Percentiles rank a stretch among this genome's conserved stretches.
Conservation (phyloP, 2,888 invertebrate species). For the Parnassius orleans region DNA sequence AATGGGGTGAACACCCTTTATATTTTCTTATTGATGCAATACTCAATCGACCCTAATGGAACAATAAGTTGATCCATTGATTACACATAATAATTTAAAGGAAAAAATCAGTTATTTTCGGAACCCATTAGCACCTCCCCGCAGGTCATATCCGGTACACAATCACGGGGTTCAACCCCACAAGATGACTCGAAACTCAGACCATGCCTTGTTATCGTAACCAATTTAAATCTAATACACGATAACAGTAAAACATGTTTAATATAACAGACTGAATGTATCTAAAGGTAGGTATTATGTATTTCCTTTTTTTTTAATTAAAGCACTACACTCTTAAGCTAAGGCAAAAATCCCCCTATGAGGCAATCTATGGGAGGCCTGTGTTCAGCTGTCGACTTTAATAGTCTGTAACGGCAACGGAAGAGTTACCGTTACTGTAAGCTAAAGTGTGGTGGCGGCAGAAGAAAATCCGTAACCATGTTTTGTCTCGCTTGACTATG, state of each 20-base stretch:
- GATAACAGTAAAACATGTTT: constrained; percentile 37
- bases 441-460: too few relatives aligned
- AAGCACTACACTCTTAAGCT: too few relatives aligned
- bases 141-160: constrained; percentile 67
- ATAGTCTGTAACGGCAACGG: too few relatives aligned
- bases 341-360: too few relatives aligned
- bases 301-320: too few relatives aligned
- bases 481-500: too few relatives aligned
- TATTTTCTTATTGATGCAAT: constrained; percentile 34
- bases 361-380: too few relatives aligned
- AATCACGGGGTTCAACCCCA: constrained; percentile 60
- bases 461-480: too few relatives aligned
- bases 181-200: constrained; percentile 52
- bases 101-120: constrained; percentile 47
- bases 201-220: constrained; percentile 41
- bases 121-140: constrained; percentile 67
- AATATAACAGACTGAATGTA: too few relatives aligned
- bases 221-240: constrained; percentile 54
- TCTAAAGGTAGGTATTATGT: too few relatives aligned
- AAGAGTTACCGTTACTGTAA: too few relatives aligned
- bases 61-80: constrained; percentile 39
- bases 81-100: constrained; percentile 45
- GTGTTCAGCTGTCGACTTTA: too few relatives aligned
- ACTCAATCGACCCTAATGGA: constrained; percentile 43
- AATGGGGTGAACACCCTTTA: constrained; percentile 17